Evolutionary conservation across 1,140 invertebrate genomes (phyloP).

Genomic region (Caerostris darwini): DNA sequence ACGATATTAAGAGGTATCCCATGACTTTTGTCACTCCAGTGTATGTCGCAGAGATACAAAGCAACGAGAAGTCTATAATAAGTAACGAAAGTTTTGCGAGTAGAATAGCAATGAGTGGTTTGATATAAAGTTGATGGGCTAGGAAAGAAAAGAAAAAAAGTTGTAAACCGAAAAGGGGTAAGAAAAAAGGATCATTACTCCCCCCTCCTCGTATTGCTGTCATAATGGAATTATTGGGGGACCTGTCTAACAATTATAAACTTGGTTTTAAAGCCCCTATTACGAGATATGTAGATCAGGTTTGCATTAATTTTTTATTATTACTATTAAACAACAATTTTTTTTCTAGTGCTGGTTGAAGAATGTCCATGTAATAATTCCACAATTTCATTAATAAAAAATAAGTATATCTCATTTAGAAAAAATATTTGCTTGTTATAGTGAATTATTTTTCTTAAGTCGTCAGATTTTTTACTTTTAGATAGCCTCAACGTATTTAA

Average conservation of each 20-base stretch:
- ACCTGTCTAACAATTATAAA: conserved; percentile 68
- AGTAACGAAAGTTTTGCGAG: conserved; percentile 2
- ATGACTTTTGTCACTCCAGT: no score
- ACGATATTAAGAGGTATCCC: no score
- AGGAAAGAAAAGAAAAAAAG: conserved; percentile 10
- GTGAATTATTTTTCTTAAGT: no score
- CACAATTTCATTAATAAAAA: neutral
- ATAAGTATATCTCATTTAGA: no score
- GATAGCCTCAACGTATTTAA: no score
- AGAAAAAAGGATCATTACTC: conserved; percentile 34
- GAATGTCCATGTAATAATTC: neutral
- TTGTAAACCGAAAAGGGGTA: neutral
- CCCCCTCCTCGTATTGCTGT: conserved; percentile 29
- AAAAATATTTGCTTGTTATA: no score
- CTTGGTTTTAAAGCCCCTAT: conserved; percentile 31
- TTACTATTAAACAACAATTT: neutral
- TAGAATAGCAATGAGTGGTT: conserved; percentile 66
- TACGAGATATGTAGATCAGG: neutral
- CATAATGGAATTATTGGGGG: conserved; percentile 52
- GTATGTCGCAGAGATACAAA: conserved; percentile 33
- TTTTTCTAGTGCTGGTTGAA: neutral
- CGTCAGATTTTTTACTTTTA: no score
- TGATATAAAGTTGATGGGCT: conserved; percentile 67
- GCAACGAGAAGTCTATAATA: conserved; percentile 27
- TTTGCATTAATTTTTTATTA: neutral